Base-by-base conservation (phyloP, 2,113 vertebrate species). In the Zapornia atra region DNA sequence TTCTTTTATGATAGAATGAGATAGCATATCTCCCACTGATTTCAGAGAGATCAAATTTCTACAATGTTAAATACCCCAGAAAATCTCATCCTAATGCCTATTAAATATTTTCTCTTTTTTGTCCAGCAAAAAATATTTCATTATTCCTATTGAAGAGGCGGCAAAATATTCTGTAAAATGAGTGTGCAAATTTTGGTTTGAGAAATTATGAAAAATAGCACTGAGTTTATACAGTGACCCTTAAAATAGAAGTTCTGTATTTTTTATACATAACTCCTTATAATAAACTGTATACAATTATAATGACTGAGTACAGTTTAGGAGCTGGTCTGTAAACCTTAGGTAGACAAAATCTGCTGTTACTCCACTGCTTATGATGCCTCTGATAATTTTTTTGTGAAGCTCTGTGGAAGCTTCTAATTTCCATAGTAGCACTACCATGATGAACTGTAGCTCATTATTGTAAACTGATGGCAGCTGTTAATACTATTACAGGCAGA, bases 391-490 rank as follows among this genome's bases (percentile, higher is more conserved):
- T 63, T 82, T 60, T 75, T 90, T 89, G 88, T 81, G 66, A 87
- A 59, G 83, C 66, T 95, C 70, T 72, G 24, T 90, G 72, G 94
- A 90, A 94, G 89, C 70, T 93, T 97, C 96, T 97, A 61, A 94
- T 97, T 98, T 98, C 96, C 81, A 60, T 85, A 88, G 94, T 57
- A 86, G 83, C 90, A 65, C 66, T 88, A 29, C 92, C 77, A 80
- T 53, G 46, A 94, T 97, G 88, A 88, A 96, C 88, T 97, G 86
- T 36, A 82, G 86, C 94, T 98, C 96, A 95, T 98, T 98, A 96
- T 81, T 94, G 95, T 94, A 96, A 98, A 96, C 96, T 94, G 85
- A 97, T 97, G 96, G 97, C 95, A 98, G 95, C 92, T 96, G 80
- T 92, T 97, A 93, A 97, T 98, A 86, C 28, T 59, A 97, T 96